A percentile compares a stretch with the other conserved stretches of the same genome.
These are phyloP conservation scores for Anolis apletophallus DNA, from an alignment of 2,797 vertebrate genomes.

Conservation along the genomic window DNA sequence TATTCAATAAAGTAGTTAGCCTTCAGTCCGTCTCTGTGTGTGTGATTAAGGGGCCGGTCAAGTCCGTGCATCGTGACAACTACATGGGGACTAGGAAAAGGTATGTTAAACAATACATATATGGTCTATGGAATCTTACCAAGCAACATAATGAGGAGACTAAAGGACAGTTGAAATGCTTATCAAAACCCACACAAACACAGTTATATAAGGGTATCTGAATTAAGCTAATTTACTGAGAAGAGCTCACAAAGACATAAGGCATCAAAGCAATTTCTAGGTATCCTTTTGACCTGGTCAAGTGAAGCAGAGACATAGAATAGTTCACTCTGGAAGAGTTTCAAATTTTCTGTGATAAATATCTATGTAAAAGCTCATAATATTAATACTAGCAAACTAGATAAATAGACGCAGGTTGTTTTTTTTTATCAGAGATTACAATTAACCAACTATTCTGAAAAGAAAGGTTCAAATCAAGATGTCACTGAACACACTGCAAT, in stretches of 20 bases:
- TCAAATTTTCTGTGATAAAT: neutral
- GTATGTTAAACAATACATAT: neutral
- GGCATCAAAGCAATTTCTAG: neutral
- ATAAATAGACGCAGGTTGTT: neutral
- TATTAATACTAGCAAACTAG: neutral
- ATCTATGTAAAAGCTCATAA: neutral
- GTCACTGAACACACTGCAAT: neutral
- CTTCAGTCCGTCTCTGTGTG: too few relatives aligned
- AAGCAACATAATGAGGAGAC: neutral
- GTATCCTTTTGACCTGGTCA: neutral
- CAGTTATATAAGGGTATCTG: neutral
- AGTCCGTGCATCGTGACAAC: too few relatives aligned
- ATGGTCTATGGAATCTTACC: neutral
- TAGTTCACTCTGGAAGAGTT: neutral
- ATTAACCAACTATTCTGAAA: neutral
- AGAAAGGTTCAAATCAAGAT: neutral
- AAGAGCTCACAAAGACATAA: neutral
- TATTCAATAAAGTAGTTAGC: too few relatives aligned
- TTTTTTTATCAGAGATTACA: neutral
- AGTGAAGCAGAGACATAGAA: neutral
- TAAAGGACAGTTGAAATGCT: neutral
- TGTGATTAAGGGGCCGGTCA: too few relatives aligned
- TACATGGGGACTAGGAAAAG: neutral
- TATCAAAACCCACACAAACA: neutral
- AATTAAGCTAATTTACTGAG: neutral